These are phyloP conservation scores for Pyrgus malvae DNA, from an alignment of 2,888 invertebrate genomes.

Conservation along the genomic window DNA sequence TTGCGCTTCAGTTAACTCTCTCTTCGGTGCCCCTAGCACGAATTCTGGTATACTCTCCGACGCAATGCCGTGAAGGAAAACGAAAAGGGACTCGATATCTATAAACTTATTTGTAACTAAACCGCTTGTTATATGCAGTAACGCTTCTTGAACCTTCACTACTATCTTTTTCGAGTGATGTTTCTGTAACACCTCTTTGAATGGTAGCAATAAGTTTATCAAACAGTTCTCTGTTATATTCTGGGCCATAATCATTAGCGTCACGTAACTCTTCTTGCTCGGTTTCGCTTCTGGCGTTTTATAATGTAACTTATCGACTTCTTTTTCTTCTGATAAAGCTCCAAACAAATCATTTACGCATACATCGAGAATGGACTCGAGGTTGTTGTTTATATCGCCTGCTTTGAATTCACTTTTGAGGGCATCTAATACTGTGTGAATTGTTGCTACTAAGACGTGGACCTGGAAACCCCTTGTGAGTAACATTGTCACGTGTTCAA, in stretches of 20 bases:
- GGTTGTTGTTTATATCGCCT: constrained; percentile 89
- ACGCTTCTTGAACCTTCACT: constrained; percentile 89
- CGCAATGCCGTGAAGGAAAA: constrained; percentile 91
- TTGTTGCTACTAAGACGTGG: constrained; percentile 94
- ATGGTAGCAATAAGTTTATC: constrained; percentile 88
- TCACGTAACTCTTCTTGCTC: constrained; percentile 92
- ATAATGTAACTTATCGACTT: constrained; percentile 90
- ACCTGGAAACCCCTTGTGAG: constrained; percentile 95
- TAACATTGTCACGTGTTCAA: constrained; percentile 90
- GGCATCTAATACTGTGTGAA: constrained; percentile 90
- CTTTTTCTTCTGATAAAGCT: constrained; percentile 93
- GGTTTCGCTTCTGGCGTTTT: constrained; percentile 92
- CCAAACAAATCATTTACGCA: constrained; percentile 95
- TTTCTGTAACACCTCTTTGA: constrained; percentile 89
- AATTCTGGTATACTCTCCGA: constrained; percentile 91
- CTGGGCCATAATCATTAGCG: constrained; percentile 90
- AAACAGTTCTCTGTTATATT: constrained; percentile 89
- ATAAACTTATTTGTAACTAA: constrained; percentile 91
- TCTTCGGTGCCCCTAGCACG: constrained; percentile 75
- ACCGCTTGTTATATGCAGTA: constrained; percentile 90
- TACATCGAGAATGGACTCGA: constrained; percentile 90
- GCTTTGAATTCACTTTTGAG: constrained; percentile 86
- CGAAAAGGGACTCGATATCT: constrained; percentile 85
- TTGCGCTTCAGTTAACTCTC: constrained; percentile 78
- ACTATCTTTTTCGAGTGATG: constrained; percentile 91